phyloP scores from a whole-genome alignment of 2,797 vertebrate genomes.

The Esox masquinongy region DNA sequence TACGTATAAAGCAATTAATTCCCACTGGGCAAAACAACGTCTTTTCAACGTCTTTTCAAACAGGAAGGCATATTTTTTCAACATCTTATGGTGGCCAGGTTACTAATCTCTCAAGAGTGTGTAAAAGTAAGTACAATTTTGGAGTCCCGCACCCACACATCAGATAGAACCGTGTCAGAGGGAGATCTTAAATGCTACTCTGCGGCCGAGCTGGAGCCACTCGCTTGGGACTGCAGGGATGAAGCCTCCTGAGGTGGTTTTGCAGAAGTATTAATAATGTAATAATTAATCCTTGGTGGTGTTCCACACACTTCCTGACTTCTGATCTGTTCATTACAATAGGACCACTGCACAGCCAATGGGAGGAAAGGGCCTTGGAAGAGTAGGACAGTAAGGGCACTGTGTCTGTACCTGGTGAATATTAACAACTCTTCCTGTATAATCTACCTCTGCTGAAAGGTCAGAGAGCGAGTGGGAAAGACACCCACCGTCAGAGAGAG shows the following conservation, averaged over 20 bases:
- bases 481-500: slow-evolving; percentile 34
- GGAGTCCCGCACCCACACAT: background rate
- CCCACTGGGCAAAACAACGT: too few relatives aligned
- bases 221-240: background rate
- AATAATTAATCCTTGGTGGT: slow-evolving; percentile 39
- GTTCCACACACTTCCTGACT: slow-evolving; percentile 48
- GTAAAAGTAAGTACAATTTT: background rate
- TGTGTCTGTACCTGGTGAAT: slow-evolving; percentile 64
- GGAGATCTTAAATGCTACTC: background rate
- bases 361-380: slow-evolving; percentile 9
- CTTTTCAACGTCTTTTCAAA: too few relatives aligned
- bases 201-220: background rate
- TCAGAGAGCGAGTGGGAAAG: slow-evolving; percentile 36
- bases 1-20: too few relatives aligned
- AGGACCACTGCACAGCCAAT: slow-evolving; percentile 55
- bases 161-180: background rate
- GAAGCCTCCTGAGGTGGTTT: slow-evolving; percentile 35
- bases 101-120: too few relatives aligned
- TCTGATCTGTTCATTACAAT: slow-evolving; percentile 65
- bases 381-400: slow-evolving; percentile 39
- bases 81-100: too few relatives aligned
- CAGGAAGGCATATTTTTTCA: too few relatives aligned
- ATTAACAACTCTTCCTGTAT: slow-evolving; percentile 69
- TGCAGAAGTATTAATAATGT: slow-evolving; percentile 53
- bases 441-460: slow-evolving; percentile 57